A percentile compares a stretch with the other conserved stretches of the same genome.
These are phyloP conservation scores for Upupa epops DNA, from an alignment of 2,113 vertebrate genomes.

Conservation along the genomic window DNA sequence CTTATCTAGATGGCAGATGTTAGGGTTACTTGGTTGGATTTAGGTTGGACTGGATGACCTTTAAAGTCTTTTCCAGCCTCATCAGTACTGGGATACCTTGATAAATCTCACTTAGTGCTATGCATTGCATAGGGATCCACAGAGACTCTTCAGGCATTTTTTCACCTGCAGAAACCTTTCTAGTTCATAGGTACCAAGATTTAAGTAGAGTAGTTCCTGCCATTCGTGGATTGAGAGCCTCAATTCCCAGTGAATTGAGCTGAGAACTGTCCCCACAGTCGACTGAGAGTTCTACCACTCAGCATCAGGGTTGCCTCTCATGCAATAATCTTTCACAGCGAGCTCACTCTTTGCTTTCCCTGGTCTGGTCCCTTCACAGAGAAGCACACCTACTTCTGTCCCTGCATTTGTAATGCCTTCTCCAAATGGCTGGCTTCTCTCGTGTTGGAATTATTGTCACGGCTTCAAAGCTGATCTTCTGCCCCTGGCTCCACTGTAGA, in stretches of 20 bases:
- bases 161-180: not conserved
- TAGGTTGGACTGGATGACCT: no score
- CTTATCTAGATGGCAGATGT: no score
- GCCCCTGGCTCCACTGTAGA: slow-evolving; percentile 26
- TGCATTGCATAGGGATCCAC: not conserved
- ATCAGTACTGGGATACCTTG: no score
- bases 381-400: not conserved
- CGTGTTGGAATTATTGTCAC: not conserved
- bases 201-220: not conserved
- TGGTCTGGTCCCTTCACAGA: not conserved
- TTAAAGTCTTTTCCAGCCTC: no score
- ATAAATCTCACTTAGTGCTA: not conserved
- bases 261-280: not conserved
- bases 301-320: not conserved
- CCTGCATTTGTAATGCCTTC: slow-evolving; percentile 21
- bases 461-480: slow-evolving; percentile 53
- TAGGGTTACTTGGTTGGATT: no score
- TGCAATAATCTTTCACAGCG: not conserved
- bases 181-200: not conserved
- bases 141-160: not conserved
- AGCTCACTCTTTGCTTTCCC: not conserved
- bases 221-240: not conserved
- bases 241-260: not conserved
- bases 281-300: not conserved
- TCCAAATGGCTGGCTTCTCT: not conserved